Base-by-base conservation (phyloP, 2,113 vertebrate genomes). In the Hydrochoerus hydrochaeris region DNA sequence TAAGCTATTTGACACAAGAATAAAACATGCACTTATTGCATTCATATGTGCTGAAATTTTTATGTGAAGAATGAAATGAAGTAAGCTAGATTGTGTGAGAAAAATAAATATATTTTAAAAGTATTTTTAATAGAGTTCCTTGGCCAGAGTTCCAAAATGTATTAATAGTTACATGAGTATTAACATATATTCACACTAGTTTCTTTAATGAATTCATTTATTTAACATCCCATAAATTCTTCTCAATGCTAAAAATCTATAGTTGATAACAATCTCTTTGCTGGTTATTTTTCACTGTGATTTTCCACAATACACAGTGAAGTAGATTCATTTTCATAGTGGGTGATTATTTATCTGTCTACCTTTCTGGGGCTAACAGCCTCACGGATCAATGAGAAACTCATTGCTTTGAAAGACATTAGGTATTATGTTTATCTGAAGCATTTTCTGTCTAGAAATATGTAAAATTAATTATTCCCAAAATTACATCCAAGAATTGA, bases 401-500 rank as follows among this genome's bases (percentile, higher is more conserved):
- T 91, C 62, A 91, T 95, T 95, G 63, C 86, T 63, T 96, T 77
- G 82, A 95, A 97, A 96, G 2, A 95, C 73, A 96, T 97, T 95
- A 97, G 88, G 67, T 97, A 82, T 67, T 90, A 95, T 58, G 82
- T 62, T 91, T 95, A 84, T 91, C 20, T 17, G 58, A 83, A 89
- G 78, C 17, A 52, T 88, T 97, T 92, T 7, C n/a, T 84, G 32
- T 88, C 91, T 94, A 71, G 71, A 94, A 96, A 93, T 44, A 41
- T 97, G 94, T 85, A 73, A 92, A 84, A 94, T 96, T 95, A 95
- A 95, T 85, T 96, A n/a, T 92, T 83, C 67, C 96, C 78, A 94
- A 85, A 96, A 87, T 85, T 95, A 44, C 41, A 89, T 3, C 69
- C 32, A 38, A 69, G 46, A 95, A 77, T 90, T 96, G 44, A 95